These are phyloP conservation scores for Drosophila guanche DNA, from an alignment of 1,140 invertebrate genomes.

Conservation along the genomic window DNA sequence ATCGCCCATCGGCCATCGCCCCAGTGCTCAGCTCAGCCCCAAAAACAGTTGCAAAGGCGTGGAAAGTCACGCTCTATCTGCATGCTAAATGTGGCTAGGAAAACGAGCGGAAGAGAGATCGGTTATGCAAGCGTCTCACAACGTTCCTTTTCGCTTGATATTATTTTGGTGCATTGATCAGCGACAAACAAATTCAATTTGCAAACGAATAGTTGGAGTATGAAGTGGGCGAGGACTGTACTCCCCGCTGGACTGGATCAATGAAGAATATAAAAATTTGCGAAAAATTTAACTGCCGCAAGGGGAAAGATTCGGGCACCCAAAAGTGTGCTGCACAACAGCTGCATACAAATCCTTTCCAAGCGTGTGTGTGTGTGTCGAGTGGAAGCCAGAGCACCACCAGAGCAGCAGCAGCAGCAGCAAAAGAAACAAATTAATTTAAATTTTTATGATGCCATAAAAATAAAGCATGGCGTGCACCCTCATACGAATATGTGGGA, in stretches of 20 bases:
- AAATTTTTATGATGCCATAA: slow-evolving; percentile 77
- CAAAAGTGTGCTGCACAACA: slow-evolving; percentile 23
- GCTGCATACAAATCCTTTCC: slow-evolving; percentile 56
- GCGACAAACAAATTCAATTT: too few relatives aligned
- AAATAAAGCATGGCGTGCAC: slow-evolving; percentile 71
- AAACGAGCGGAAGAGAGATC: slow-evolving; percentile 10
- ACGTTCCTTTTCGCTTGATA: too few relatives aligned
- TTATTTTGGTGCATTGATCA: too few relatives aligned
- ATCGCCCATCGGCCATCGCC: too few relatives aligned
- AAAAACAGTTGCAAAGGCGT: slow-evolving; percentile 17
- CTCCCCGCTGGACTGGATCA: slow-evolving; percentile 7
- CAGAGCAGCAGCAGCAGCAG: slow-evolving; percentile 13
- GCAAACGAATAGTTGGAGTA: too few relatives aligned
- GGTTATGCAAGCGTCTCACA: too few relatives aligned
- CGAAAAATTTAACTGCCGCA: slow-evolving; percentile 33
- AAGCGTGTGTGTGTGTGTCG: slow-evolving; percentile 13
- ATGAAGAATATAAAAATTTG: slow-evolving; percentile 43
- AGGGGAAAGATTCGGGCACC: not conserved
- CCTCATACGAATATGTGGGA: not conserved
- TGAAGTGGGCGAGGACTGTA: too few relatives aligned
- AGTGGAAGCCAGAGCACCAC: slow-evolving; percentile 15
- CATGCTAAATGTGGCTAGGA: slow-evolving; percentile 41
- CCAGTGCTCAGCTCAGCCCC: not conserved
- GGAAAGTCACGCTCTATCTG: slow-evolving; percentile 67
- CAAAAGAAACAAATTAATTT: slow-evolving; percentile 69